phyloP scores from a whole-genome alignment of 1,140 invertebrate genomes.

The Melipona quadrifasciata region DNA sequence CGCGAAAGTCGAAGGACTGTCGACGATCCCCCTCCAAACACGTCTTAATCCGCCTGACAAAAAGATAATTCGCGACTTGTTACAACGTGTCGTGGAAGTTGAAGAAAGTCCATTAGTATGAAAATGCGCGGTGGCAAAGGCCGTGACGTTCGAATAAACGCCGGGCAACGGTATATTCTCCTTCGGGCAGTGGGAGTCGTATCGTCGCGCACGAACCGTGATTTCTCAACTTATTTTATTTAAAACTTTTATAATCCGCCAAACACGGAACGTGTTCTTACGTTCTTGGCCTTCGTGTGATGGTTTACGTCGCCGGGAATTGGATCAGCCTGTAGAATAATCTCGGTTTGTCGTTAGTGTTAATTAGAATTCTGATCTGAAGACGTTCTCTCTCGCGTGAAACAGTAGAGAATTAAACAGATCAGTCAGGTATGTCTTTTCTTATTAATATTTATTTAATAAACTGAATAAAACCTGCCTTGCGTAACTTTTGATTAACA shows the following conservation, averaged over 20 bases:
- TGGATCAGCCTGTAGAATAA: slow-evolving; percentile 1
- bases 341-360: not conserved
- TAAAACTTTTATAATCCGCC: slow-evolving; percentile 67
- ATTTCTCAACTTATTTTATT: slow-evolving; percentile 70
- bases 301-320: not conserved
- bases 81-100: slow-evolving; percentile 49
- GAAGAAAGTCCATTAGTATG: slow-evolving; percentile 77
- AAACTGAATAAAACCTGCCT: too few species aligned
- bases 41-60: slow-evolving; percentile 1
- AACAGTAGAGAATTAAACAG: not conserved
- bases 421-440: not conserved
- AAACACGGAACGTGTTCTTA: slow-evolving; percentile 45
- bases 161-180: slow-evolving; percentile 14
- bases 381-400: not conserved
- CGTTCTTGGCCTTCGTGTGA: not conserved
- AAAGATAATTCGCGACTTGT: slow-evolving; percentile 18
- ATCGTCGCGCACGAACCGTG: slow-evolving; percentile 44
- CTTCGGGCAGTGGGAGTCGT: not conserved
- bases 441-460: too few species aligned
- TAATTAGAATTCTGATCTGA: slow-evolving; percentile 8
- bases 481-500: too few species aligned
- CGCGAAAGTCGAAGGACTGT: not conserved
- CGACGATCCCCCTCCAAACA: not conserved
- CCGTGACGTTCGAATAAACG: slow-evolving; percentile 70
- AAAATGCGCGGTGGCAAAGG: slow-evolving; percentile 70